Conservation (phyloP, 2,797 vertebrate species). For the Sebastes cheni region DNA sequence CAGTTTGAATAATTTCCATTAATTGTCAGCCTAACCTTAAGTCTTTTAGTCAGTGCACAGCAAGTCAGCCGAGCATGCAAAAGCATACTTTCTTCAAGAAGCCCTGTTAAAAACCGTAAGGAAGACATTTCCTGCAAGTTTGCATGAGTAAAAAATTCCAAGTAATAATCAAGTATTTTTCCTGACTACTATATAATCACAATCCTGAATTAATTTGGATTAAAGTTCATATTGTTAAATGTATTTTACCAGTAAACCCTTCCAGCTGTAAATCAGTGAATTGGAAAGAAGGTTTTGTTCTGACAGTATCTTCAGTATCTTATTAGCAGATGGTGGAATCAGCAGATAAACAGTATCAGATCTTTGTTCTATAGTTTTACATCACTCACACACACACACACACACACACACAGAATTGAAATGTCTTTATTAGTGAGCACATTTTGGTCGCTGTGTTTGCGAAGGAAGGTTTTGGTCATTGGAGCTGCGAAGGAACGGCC, state of each 20-base stretch:
- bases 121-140: background rate
- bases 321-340: background rate
- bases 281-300: background rate
- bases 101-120: background rate
- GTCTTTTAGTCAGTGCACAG: background rate
- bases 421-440: background rate
- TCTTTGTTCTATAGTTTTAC: background rate
- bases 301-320: background rate
- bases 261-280: background rate
- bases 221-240: background rate
- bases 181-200: background rate
- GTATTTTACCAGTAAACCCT: background rate
- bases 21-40: background rate
- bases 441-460: constrained; percentile 3
- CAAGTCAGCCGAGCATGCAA: too few species aligned
- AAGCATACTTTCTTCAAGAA: background rate
- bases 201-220: background rate
- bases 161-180: background rate
- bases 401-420: background rate
- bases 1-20: background rate
- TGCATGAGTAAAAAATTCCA: background rate
- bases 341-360: background rate
- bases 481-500: constrained; percentile 47
- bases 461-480: constrained; percentile 47
- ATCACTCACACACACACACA: background rate